phyloP scores from a whole-genome alignment of 2,888 invertebrate genomes.

The Rhingia campestris region DNA sequence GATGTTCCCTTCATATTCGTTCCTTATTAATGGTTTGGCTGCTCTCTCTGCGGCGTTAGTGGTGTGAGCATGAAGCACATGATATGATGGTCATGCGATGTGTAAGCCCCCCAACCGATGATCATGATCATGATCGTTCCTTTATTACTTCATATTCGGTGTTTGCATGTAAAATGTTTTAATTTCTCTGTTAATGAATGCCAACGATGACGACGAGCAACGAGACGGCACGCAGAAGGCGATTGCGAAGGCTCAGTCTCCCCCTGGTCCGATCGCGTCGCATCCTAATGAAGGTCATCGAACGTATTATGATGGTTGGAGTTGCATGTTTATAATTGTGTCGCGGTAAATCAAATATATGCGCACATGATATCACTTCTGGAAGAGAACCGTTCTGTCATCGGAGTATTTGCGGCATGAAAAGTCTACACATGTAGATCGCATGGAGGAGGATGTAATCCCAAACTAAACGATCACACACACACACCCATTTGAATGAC shows the following conservation, averaged over 20 bases:
- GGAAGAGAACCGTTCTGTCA: conserved; percentile 55
- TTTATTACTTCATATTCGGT: conserved; percentile 68
- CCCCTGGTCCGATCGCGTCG: not conserved
- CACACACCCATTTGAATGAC: conserved; percentile 49
- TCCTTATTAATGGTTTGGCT: conserved; percentile 55
- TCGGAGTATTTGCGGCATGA: conserved; percentile 1
- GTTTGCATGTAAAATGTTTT: conserved; percentile 72
- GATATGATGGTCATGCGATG: conserved; percentile 66
- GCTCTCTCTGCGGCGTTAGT: conserved; percentile 53
- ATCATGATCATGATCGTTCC: conserved; percentile 51
- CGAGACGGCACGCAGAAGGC: not conserved
- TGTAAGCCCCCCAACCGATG: conserved; percentile 50
- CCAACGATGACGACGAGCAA: conserved; percentile 10
- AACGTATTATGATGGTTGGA: conserved; percentile 33
- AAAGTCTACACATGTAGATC: conserved; percentile 45
- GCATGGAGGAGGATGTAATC: conserved; percentile 50
- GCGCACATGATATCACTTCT: conserved; percentile 23
- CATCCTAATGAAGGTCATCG: conserved; percentile 61
- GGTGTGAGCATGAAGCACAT: conserved; percentile 48
- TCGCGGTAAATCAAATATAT: conserved; percentile 41
- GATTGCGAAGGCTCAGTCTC: not conserved
- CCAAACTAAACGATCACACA: conserved; percentile 62
- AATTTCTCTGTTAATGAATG: conserved; percentile 70
- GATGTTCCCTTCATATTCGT: conserved; percentile 1
- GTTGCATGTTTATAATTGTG: not conserved